Conservation (phyloP, 92 coral and sea anemone species). For the Palythoa caribaeorum region DNA sequence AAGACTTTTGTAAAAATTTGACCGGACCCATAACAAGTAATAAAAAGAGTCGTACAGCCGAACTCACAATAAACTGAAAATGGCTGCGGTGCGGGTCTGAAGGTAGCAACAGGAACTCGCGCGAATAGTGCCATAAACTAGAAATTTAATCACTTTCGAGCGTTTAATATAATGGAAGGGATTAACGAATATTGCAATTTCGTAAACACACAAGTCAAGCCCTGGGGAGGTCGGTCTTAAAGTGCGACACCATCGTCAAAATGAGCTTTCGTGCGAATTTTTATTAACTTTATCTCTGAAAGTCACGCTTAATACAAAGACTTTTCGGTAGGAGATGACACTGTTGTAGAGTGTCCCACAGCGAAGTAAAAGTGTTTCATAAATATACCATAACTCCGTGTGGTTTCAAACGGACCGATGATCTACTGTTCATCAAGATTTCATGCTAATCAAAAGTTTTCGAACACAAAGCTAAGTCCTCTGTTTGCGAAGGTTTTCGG, state of each 20-base stretch:
- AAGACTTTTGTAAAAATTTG: neutral
- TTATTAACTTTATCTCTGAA: neutral
- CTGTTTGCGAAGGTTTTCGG: neutral
- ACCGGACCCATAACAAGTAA: neutral
- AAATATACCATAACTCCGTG: constrained; percentile 1
- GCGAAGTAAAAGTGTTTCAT: neutral
- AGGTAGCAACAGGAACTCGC: neutral
- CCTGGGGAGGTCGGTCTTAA: neutral
- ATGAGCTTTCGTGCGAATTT: neutral
- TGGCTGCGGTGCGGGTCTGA: neutral
- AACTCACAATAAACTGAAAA: neutral
- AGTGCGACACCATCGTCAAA: neutral
- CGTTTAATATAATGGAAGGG: constrained; percentile 31
- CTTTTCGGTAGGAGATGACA: neutral
- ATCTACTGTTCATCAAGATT: neutral
- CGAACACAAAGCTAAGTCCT: neutral
- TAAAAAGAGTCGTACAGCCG: neutral
- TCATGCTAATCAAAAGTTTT: constrained; percentile 13
- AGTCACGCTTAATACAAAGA: constrained; percentile 20
- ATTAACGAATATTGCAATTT: constrained; percentile 49
- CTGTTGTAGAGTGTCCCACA: constrained; percentile 8
- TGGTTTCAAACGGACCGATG: constrained; percentile 29
- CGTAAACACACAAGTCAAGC: constrained; percentile 40
- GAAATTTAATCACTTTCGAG: neutral
- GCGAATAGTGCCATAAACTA: neutral